Base-by-base conservation (phyloP, 2,888 invertebrate species). In the Apocheima hispidaria region DNA sequence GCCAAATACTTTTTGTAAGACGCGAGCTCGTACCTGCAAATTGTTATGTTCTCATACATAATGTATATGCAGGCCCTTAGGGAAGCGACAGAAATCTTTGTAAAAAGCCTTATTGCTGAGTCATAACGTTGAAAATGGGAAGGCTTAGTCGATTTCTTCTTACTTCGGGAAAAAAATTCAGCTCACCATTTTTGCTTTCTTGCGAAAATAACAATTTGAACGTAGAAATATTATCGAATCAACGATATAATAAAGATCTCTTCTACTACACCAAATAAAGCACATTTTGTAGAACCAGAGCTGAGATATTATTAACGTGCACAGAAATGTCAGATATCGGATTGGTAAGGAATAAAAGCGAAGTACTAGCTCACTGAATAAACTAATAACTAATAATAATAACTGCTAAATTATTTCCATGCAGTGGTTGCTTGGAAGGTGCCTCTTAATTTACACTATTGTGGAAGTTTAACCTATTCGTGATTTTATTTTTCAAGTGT, bases 1-100 rank as follows among this genome's bases (percentile, higher is more conserved):
- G 56, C 56, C 40, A 53, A 62, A 62, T 48, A 48, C 56, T 62
- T 62, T 55, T 52, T 40, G 46, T 48, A 57, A 52, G 52, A 57
- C 52, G 43, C 30, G 14, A 44, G 44, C 50, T 55, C 51, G 55
- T 55, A 50, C 54, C 51, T 61, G 56, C 41, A 52, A 57, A 61
- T 51, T 56, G 52, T 61, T 56, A 48, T 48, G 33, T 61, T 48
- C 56, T 52, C 48, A 56, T 61, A 56, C 52, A 61, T 61, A 52
- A 57, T 56, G 41, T 28, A 61, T 41, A 30, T 16, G 28, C 20
- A 40, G 21, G 46, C 40, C 52, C 48, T 41, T 16, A 36, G 56
- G 52, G 52, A 48, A 38, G 28, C 4, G 1, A 3, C 18, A 41
- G 23, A 30, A 23, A 26, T 18, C 23, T 35, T 23, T 9, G 14